Conservation (phyloP, 2,113 vertebrate species). For the Guaruba guarouba region DNA sequence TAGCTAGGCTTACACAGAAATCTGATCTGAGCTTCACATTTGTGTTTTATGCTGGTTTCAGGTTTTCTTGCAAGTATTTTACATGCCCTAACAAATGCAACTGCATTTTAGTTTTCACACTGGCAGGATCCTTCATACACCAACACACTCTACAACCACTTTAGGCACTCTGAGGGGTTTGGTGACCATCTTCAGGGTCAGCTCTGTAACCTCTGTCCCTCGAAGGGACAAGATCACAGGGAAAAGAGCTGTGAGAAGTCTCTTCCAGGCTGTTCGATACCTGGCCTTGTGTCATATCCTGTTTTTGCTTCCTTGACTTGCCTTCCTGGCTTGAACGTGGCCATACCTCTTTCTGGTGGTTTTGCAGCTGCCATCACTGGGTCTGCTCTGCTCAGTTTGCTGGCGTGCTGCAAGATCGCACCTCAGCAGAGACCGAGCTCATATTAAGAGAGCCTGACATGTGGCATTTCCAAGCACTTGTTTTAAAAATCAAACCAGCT, state of each 20-base stretch:
- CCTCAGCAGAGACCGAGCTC: neutral
- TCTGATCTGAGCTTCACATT: neutral
- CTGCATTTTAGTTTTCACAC: neutral
- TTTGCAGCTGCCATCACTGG: neutral
- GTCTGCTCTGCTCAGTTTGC: neutral
- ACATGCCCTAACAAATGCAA: neutral
- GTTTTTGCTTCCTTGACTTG: neutral
- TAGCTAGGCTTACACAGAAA: neutral
- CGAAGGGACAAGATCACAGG: neutral
- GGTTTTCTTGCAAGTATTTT: neutral
- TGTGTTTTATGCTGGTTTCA: neutral
- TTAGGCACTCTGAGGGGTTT: neutral
- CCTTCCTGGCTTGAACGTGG: neutral
- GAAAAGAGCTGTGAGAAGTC: neutral
- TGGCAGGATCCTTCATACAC: neutral
- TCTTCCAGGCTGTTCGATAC: neutral
- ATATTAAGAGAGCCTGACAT: neutral
- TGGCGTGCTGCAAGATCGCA: neutral
- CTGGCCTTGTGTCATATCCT: neutral
- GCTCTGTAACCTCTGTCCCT: neutral
- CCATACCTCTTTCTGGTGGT: no score
- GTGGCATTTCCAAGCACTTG: neutral
- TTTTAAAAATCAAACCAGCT: neutral
- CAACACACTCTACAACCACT: neutral
- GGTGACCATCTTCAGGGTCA: accelerated